Evolutionary conservation across 2,113 vertebrate genomes (phyloP).

Genomic region (Planiliza haematocheilus): DNA sequence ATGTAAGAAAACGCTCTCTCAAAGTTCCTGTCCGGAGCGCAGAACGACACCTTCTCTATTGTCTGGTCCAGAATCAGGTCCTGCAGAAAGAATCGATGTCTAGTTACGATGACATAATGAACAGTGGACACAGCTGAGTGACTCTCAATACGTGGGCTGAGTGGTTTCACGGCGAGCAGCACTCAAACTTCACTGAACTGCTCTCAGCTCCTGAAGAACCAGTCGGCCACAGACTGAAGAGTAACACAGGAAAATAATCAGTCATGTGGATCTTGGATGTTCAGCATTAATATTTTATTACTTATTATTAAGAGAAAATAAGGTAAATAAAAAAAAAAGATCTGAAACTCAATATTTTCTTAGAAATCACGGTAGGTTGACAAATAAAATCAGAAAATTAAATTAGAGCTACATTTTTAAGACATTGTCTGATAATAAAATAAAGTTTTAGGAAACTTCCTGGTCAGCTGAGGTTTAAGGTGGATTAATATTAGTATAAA

Average conservation of each 20-base stretch:
- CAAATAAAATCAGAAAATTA: too few relatives aligned
- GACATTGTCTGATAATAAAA: too few relatives aligned
- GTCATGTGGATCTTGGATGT: background rate
- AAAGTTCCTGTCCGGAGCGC: constrained; percentile 97
- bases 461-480: too few relatives aligned
- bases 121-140: background rate
- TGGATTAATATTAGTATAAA: too few relatives aligned
- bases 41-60: constrained; percentile 99
- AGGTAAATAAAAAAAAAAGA: too few relatives aligned
- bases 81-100: constrained; percentile 73
- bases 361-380: too few relatives aligned
- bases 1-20: constrained; percentile 99
- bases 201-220: background rate
- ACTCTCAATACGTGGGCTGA: background rate
- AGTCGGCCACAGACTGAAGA: background rate
- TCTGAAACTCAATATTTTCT: too few relatives aligned
- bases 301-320: background rate
- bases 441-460: too few relatives aligned
- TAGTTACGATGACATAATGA: background rate
- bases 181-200: background rate
- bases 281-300: background rate
- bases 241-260: background rate
- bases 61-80: constrained; percentile 99
- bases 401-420: too few relatives aligned
- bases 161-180: constrained; percentile 16